phyloP scores from a whole-genome alignment of 2,113 vertebrate genomes.

The Struthio camelus region DNA sequence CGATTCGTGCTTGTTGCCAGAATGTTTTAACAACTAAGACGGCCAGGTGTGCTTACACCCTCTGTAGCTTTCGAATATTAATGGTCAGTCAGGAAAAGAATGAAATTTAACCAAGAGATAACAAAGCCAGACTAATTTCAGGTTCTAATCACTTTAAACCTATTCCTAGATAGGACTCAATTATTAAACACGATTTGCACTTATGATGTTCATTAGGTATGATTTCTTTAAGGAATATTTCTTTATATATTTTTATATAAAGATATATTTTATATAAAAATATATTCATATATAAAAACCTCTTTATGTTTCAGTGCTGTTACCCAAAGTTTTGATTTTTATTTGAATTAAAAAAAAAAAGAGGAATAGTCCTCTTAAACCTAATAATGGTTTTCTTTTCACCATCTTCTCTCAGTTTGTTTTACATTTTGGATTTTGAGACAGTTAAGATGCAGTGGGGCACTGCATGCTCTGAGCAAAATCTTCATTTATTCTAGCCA shows the following conservation, averaged over 20 bases:
- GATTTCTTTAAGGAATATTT: background rate
- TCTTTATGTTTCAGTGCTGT: background rate
- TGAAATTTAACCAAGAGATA: background rate
- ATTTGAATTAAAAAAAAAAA: background rate
- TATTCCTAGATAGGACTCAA: background rate
- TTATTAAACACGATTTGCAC: background rate
- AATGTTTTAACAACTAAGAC: slow-evolving; percentile 9
- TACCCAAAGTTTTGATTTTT: background rate
- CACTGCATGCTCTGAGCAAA: background rate
- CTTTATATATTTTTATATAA: too few relatives aligned
- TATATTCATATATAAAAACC: too few relatives aligned
- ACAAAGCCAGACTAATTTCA: background rate
- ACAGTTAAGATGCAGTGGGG: background rate
- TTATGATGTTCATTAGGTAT: background rate
- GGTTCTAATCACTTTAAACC: background rate
- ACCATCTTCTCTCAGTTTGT: background rate
- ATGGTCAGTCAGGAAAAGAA: background rate
- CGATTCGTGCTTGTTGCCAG: background rate
- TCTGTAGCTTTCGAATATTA: slow-evolving; percentile 4
- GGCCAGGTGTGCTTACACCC: background rate
- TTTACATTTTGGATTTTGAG: background rate
- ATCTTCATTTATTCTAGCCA: background rate
- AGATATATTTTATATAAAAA: too few relatives aligned
- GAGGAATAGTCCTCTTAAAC: background rate
- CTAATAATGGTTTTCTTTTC: background rate